Evolutionary conservation across 2,888 invertebrate species (phyloP), one percentile per base, ranked within the genome.

Genomic region (Rhopalosiphum nymphaeae): DNA sequence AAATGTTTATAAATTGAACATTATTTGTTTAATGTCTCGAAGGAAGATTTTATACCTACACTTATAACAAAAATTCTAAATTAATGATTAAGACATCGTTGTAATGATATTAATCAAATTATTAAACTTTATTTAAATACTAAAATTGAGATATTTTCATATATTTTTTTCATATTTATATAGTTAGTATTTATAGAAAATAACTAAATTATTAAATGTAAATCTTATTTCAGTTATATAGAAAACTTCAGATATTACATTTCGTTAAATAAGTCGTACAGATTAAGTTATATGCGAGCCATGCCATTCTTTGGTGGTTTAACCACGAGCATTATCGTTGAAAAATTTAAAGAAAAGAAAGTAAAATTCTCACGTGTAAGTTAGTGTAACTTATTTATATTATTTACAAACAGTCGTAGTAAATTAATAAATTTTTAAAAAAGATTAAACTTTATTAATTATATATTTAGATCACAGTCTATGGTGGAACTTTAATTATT

Each of bases 211-310:
- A 67, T 46, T 42, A 36, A n/a, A 49, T 49, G n/a, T 87, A n/a
- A 42, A 85, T 26, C 25, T 90, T 44, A n/a, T 21, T 91, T 85
- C 56, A 91, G 91, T 26, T 78, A 53, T 16, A 42, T 91, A 57
- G 21, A 85, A 56, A 85, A 85, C 9, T 3, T 44, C 1, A 85
- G 85, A 44, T 57, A 44, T 85, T 85, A 44, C 29, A 4, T 42
- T 0, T 13, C 56, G 9, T 57, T 85, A 29, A 91, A 85, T 85
- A 21, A 85, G 46, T 25, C 46, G n/a, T 92, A 92, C 46, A 92
- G 92, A 61, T 46, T 46, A 26, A 92, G 92, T 61, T 92, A 92
- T 16, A 86, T 86, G 86, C 5, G 92, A 92, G 57, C 26, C 25
- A n/a, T 5, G 0, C 87, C 92, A 3, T 92, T 57, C 61, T 87